Evolutionary conservation across 2,888 invertebrate genomes (phyloP).

Genomic region (Xylocampa areola): DNA sequence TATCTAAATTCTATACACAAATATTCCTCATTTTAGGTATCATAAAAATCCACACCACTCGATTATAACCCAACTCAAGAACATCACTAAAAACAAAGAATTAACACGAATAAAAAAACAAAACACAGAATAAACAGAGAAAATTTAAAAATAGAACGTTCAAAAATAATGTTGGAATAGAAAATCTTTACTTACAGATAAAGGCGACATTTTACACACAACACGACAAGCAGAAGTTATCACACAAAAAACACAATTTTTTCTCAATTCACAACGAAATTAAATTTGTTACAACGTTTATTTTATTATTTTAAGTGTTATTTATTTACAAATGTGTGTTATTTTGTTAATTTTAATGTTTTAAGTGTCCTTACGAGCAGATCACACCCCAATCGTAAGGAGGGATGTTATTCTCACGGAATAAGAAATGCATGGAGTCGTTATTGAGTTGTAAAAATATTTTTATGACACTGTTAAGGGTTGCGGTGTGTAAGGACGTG

Average conservation of each 20-base stretch:
- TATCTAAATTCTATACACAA: too few relatives aligned
- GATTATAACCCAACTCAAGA: conserved; percentile 18
- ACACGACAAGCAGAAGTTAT: conserved; percentile 27
- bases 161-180: conserved; percentile 63
- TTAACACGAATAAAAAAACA: conserved; percentile 13
- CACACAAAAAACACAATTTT: conserved; percentile 38
- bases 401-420: conserved; percentile 77
- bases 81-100: conserved; percentile 21
- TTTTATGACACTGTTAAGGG: conserved; percentile 42
- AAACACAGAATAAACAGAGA: conserved; percentile 14
- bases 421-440: conserved; percentile 70
- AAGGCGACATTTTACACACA: conserved; percentile 53
- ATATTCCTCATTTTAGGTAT: too few relatives aligned
- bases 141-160: conserved; percentile 63
- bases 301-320: conserved; percentile 49
- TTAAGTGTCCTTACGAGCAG: conserved; percentile 73
- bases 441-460: conserved; percentile 48
- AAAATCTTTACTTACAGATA: conserved; percentile 81
- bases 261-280: conserved; percentile 25
- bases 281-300: conserved; percentile 28
- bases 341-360: conserved; percentile 80
- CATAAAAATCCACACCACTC: conserved; percentile 15
- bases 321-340: conserved; percentile 74
- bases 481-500: conserved; percentile 23
- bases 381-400: conserved; percentile 85